Evolutionary conservation across 1,140 invertebrate genomes (phyloP).

Genomic region (Trachelipus rathkii): DNA sequence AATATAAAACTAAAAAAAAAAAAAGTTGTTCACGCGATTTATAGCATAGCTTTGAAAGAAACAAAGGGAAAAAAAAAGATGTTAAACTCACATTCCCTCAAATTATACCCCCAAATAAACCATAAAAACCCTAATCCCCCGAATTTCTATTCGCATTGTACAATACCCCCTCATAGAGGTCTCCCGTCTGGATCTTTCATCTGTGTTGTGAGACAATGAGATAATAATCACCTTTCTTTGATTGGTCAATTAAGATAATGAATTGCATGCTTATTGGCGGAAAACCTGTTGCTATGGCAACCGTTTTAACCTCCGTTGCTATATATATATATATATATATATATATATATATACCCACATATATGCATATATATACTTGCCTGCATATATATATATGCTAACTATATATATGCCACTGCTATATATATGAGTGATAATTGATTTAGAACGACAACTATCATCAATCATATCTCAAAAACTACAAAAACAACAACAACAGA

Average conservation of each 20-base stretch:
- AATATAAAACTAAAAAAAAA: conserved; percentile 5
- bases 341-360: neutral
- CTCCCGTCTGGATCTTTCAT: too few species aligned
- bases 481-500: too few species aligned
- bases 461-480: too few species aligned
- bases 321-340: conserved; percentile 15
- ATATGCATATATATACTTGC: too few species aligned
- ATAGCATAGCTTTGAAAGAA: too few species aligned
- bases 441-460: too few species aligned
- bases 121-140: neutral
- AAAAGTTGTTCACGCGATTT: neutral
- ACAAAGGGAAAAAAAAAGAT: too few species aligned
- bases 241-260: conserved; percentile 6
- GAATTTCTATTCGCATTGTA: neutral
- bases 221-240: neutral
- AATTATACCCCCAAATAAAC: neutral
- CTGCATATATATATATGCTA: too few species aligned
- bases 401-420: too few species aligned
- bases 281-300: conserved; percentile 1
- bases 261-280: neutral
- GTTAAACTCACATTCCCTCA: neutral
- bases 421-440: too few species aligned
- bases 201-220: too few species aligned
- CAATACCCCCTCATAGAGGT: neutral
- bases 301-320: neutral